phyloP scores from a whole-genome alignment of 1,140 invertebrate species.

The Nephotettix cincticeps region DNA sequence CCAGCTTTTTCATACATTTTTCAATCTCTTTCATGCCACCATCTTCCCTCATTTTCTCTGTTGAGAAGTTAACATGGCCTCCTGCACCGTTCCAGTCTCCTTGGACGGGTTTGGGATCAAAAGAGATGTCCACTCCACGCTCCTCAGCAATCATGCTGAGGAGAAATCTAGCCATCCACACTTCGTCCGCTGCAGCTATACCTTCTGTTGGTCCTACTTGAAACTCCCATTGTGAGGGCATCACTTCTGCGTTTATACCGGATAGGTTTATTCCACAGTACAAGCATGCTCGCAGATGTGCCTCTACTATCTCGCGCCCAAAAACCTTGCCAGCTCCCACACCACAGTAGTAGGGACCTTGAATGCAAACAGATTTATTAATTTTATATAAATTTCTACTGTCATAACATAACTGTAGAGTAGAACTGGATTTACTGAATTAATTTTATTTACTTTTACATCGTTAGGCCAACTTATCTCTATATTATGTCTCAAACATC shows the following conservation, averaged over 20 bases:
- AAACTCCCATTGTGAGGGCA: constrained; percentile 79
- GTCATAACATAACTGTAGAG: no score
- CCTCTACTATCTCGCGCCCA: constrained; percentile 79
- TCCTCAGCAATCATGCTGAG: constrained; percentile 81
- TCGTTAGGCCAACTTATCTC: no score
- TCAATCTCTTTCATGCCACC: constrained; percentile 54
- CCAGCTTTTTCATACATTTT: constrained; percentile 66
- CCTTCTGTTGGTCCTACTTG: constrained; percentile 72
- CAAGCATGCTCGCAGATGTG: constrained; percentile 74
- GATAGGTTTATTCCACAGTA: constrained; percentile 81
- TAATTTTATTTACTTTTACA: no score
- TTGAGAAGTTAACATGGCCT: constrained; percentile 81
- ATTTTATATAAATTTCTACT: no score
- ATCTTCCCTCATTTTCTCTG: constrained; percentile 73
- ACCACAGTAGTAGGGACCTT: constrained; percentile 76
- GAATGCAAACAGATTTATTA: no score
- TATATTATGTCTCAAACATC: no score
- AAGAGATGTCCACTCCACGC: constrained; percentile 74
- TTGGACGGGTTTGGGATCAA: constrained; percentile 77
- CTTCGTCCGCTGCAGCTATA: constrained; percentile 76
- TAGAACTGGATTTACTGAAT: no score
- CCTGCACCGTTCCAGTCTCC: constrained; percentile 87
- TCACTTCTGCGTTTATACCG: constrained; percentile 87
- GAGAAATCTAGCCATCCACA: constrained; percentile 81
- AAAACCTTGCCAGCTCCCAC: constrained; percentile 70